Evolutionary conservation across 2,797 vertebrate species (phyloP).

Genomic region (Trematomus bernacchii): DNA sequence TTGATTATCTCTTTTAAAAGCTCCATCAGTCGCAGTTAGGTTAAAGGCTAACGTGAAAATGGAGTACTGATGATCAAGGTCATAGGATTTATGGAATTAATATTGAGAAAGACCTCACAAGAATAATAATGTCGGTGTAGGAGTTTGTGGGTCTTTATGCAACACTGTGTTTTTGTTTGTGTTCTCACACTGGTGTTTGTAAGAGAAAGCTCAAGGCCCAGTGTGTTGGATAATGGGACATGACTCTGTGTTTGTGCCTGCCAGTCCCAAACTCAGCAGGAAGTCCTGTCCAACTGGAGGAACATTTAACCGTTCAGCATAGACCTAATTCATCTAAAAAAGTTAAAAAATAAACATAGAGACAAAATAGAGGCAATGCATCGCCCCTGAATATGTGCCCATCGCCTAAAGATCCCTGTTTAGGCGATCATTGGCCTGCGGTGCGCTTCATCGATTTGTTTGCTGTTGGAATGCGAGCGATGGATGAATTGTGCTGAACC

Average conservation of each 20-base stretch:
- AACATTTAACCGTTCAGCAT: conserved; percentile 36
- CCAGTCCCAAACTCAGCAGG: conserved; percentile 17
- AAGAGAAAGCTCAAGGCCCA: conserved; percentile 21
- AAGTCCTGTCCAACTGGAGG: conserved; percentile 28
- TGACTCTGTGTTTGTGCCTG: conserved; percentile 10
- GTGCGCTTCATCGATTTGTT: conserved; percentile 74
- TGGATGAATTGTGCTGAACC: conserved; percentile 72
- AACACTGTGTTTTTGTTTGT: conserved; percentile 1
- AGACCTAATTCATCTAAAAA: conserved; percentile 36
- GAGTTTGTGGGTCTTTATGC: background rate
- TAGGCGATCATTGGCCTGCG: too few relatives aligned
- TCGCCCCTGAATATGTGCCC: conserved; percentile 60
- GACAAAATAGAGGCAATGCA: conserved; percentile 2
- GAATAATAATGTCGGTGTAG: background rate
- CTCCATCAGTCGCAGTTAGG: background rate
- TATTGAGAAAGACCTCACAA: background rate
- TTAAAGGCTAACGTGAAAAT: background rate
- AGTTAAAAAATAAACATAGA: background rate
- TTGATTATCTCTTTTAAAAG: background rate
- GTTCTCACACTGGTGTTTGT: conserved; percentile 11
- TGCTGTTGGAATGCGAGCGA: conserved; percentile 59
- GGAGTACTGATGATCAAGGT: background rate
- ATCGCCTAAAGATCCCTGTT: conserved; percentile 55
- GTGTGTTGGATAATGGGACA: background rate
- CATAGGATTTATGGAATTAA: background rate